A percentile compares a stretch with the other conserved stretches of the same genome.
Evolutionary conservation across 2,888 invertebrate genomes (phyloP).

Genomic region (Bhutanitis thaidina): DNA sequence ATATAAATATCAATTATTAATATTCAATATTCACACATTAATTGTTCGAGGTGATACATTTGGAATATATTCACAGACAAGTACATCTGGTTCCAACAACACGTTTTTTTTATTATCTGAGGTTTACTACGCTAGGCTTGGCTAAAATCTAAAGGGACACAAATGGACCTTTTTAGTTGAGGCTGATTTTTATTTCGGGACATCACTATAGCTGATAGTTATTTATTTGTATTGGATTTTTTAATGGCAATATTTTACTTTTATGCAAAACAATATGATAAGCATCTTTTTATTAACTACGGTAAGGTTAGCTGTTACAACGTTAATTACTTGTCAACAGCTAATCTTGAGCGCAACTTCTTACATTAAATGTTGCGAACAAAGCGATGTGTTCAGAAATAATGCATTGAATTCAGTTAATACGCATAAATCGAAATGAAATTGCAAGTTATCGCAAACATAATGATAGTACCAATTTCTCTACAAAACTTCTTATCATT

Average conservation of each 20-base stretch:
- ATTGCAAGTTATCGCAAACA: constrained; percentile 71
- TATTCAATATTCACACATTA: constrained; percentile 10
- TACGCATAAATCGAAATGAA: constrained; percentile 66
- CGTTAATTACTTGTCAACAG: constrained; percentile 40
- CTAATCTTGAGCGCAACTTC: constrained; percentile 54
- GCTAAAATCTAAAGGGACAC: not conserved
- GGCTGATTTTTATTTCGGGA: not conserved
- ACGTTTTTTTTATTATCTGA: too few species aligned
- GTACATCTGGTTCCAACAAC: too few species aligned
- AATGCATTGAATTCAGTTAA: constrained; percentile 64
- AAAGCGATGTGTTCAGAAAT: constrained; percentile 73
- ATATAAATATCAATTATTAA: constrained; percentile 15
- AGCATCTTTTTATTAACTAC: constrained; percentile 54
- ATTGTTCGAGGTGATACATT: constrained; percentile 5
- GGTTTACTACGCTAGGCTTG: not conserved
- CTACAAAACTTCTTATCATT: constrained; percentile 41
- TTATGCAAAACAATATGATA: constrained; percentile 68
- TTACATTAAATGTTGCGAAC: constrained; percentile 56
- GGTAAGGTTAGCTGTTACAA: constrained; percentile 59
- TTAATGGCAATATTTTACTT: constrained; percentile 21
- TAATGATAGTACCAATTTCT: constrained; percentile 55
- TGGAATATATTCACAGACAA: not conserved
- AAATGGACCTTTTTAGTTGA: not conserved
- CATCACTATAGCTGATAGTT: too few species aligned
- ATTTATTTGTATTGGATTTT: not conserved